These are phyloP conservation scores for Muscicapa striata DNA, from an alignment of 2,797 vertebrate species.

Conservation along the genomic window DNA sequence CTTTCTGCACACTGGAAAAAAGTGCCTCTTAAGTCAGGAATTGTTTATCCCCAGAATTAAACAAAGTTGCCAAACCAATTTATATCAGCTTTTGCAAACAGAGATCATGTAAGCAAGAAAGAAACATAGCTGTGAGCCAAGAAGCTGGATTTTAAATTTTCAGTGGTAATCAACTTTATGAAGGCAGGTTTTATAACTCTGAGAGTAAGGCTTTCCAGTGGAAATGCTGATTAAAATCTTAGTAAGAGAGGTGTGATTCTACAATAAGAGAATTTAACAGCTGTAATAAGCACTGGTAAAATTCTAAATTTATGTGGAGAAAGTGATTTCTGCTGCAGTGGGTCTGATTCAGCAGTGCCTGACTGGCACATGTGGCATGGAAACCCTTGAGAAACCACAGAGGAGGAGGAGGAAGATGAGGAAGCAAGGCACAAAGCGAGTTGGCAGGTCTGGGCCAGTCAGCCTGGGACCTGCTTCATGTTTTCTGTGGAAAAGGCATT, in stretches of 20 bases:
- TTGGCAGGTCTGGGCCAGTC: neutral
- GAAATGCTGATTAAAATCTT: constrained; percentile 44
- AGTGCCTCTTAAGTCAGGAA: constrained; percentile 7
- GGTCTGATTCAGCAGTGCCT: neutral
- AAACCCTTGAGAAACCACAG: neutral
- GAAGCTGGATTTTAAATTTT: constrained; percentile 5
- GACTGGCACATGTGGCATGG: neutral
- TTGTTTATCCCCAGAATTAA: constrained; percentile 31
- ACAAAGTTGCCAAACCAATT: constrained; percentile 44
- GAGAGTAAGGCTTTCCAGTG: constrained; percentile 19
- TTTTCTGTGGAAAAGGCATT: constrained; percentile 24
- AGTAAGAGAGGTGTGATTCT: neutral
- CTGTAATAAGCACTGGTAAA: neutral
- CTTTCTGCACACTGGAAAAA: neutral
- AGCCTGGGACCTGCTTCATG: neutral
- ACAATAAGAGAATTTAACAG: neutral
- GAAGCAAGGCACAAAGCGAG: neutral
- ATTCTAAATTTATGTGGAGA: neutral
- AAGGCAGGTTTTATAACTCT: neutral
- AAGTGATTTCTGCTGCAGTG: neutral
- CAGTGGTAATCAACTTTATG: neutral
- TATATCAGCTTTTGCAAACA: constrained; percentile 35
- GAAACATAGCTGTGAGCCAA: neutral
- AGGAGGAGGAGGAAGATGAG: neutral
- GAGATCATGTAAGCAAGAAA: constrained; percentile 17